These are phyloP conservation scores for Polyodon spathula DNA, from an alignment of 2,113 vertebrate genomes.

Conservation along the genomic window DNA sequence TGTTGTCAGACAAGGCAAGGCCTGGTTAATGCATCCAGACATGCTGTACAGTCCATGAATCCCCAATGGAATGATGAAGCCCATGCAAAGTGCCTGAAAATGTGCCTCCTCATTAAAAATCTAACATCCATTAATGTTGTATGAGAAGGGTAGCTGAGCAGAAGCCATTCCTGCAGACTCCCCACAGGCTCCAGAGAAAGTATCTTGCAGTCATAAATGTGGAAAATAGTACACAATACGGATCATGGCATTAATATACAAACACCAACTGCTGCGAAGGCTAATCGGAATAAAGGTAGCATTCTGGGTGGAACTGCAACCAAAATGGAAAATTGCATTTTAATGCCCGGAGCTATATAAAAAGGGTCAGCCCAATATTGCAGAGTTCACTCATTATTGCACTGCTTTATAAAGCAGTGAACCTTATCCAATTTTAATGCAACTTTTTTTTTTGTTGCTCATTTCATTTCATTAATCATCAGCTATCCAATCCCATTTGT, in stretches of 20 bases:
- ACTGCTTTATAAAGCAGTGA: slow-evolving; percentile 4
- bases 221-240: slow-evolving; percentile 27
- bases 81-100: slow-evolving; percentile 13
- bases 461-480: slow-evolving; percentile 2
- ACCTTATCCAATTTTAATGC: slow-evolving; percentile 10
- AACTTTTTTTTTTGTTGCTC: neutral
- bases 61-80: slow-evolving; percentile 19
- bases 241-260: slow-evolving; percentile 37
- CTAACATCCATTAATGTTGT: slow-evolving; percentile 65
- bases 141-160: slow-evolving; percentile 59
- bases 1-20: slow-evolving; percentile 3
- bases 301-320: slow-evolving; percentile 25
- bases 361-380: slow-evolving; percentile 22
- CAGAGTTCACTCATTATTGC: slow-evolving; percentile 14
- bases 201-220: slow-evolving; percentile 30
- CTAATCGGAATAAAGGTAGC: slow-evolving; percentile 25
- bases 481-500: slow-evolving; percentile 2
- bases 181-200: slow-evolving; percentile 39
- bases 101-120: slow-evolving; percentile 60
- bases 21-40: slow-evolving; percentile 15
- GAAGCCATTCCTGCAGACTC: slow-evolving; percentile 53
- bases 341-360: slow-evolving; percentile 14
- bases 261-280: slow-evolving; percentile 28
- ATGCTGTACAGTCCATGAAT: slow-evolving; percentile 2
- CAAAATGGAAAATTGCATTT: slow-evolving; percentile 14